phyloP scores from a whole-genome alignment of 2,113 vertebrate genomes.

The Chascanopsetta lugubris region DNA sequence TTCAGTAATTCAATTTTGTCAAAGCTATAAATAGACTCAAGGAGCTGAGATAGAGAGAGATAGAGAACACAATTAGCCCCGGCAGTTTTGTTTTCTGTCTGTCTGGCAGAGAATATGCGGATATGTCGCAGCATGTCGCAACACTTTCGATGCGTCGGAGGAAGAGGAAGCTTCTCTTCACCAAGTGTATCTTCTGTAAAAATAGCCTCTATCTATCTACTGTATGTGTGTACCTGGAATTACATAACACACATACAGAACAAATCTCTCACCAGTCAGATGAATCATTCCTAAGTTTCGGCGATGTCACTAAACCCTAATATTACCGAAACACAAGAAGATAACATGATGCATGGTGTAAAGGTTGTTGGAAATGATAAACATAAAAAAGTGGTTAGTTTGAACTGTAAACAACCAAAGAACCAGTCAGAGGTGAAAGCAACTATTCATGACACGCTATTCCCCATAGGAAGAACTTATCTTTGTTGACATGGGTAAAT shows the following conservation, averaged over 20 bases:
- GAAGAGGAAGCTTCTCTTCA: conserved; percentile 6
- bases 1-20: conserved; percentile 38
- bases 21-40: conserved; percentile 41
- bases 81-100: conserved; percentile 11
- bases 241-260: no score
- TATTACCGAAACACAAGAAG: conserved; percentile 1
- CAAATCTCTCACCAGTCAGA: background rate
- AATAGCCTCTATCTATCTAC: conserved; percentile 9
- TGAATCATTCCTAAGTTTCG: background rate
- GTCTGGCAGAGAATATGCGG: conserved; percentile 7
- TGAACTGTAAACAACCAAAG: background rate
- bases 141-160: conserved; percentile 4
- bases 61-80: conserved; percentile 14
- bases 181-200: background rate
- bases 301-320: no score
- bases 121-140: background rate
- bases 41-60: conserved; percentile 19
- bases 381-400: background rate
- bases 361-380: background rate
- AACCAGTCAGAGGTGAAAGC: background rate
- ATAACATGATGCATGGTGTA: no score
- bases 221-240: background rate
- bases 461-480: no score
- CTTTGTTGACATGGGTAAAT: no score
- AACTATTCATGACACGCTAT: no score